A percentile compares a stretch with the other conserved stretches of the same genome.
phyloP scores from a whole-genome alignment of 2,113 vertebrate genomes.

The Tupaia tana region DNA sequence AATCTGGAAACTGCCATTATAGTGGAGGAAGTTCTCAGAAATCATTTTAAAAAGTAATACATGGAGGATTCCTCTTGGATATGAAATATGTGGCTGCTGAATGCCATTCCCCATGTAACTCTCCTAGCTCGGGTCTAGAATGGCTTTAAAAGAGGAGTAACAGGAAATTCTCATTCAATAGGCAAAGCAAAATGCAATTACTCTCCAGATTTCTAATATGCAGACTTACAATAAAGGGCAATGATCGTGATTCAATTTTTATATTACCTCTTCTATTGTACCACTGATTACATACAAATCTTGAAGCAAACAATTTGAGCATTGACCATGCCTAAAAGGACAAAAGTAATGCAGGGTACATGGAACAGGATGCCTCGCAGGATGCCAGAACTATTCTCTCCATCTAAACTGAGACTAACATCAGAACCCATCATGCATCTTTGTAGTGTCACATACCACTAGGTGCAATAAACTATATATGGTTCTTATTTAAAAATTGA shows the following conservation, averaged over 20 bases:
- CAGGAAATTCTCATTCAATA: slow-evolving; percentile 23
- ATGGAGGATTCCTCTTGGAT: neutral
- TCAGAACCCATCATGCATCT: neutral
- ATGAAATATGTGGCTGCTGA: neutral
- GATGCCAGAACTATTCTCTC: neutral
- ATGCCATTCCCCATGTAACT: neutral
- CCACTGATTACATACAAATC: slow-evolving; percentile 41
- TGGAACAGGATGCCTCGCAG: neutral
- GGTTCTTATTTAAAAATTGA: slow-evolving; percentile 16
- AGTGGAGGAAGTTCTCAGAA: neutral
- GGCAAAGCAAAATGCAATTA: slow-evolving; percentile 42
- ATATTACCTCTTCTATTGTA: slow-evolving; percentile 20
- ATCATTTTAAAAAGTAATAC: neutral
- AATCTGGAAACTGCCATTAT: neutral
- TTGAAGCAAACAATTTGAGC: neutral
- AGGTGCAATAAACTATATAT: neutral
- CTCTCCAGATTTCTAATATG: slow-evolving; percentile 23
- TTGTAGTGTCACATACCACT: neutral
- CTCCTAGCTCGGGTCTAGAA: neutral
- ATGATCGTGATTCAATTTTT: neutral
- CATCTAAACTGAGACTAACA: neutral
- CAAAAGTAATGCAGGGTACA: neutral
- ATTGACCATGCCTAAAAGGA: neutral
- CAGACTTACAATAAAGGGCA: neutral
- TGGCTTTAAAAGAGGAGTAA: neutral